Base-by-base conservation (phyloP, 2,888 invertebrate species). In the Neocrepidodera transversa region DNA sequence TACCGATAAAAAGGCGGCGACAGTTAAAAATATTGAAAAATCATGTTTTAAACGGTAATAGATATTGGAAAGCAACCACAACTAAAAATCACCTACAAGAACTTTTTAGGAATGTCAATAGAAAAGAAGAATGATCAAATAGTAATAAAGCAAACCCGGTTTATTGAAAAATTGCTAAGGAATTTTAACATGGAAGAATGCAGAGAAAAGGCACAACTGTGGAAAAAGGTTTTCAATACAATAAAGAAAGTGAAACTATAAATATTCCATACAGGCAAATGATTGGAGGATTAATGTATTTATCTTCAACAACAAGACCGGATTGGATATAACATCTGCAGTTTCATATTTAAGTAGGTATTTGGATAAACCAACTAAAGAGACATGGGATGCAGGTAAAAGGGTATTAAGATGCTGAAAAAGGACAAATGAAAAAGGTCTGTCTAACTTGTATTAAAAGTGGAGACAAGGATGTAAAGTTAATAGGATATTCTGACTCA, bases 261-360 rank as follows among this genome's bases (percentile, higher is more conserved):
- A 26, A 64, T 32, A 50, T 64, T 17, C 61, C 60, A 26, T 65
- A 62, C 48, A 17, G 65, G 14, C 36, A 60, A 48, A 23, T 64
- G 23, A 62, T 62, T 5, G 59, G 63, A 28, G 48, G 60, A 35
- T 28, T 65, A 26, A 63, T 66, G 64, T 66, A 63, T 30, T 49
- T 63, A 10, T 47, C 59, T 7, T 56, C 52, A 8, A 63, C 60
- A 18, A 56, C 50, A 8, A 62, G 64, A 62, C 68, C 66, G 7
- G 67, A n/a, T n/a, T n/a, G 7, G 67, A 68, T 51, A 62, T 66
- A 10, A 54, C 63, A 32, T 68, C 51, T 48, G 16, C 63, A 36
- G 61, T 62, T 8, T 65, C 65, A 13, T 65, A 64, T 64, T 38
- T 65, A 36, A 61, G 61, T 47, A 58, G 59, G 30, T 60, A 48